phyloP scores from a whole-genome alignment of 2,888 invertebrate genomes.

The Piscicola geometra region DNA sequence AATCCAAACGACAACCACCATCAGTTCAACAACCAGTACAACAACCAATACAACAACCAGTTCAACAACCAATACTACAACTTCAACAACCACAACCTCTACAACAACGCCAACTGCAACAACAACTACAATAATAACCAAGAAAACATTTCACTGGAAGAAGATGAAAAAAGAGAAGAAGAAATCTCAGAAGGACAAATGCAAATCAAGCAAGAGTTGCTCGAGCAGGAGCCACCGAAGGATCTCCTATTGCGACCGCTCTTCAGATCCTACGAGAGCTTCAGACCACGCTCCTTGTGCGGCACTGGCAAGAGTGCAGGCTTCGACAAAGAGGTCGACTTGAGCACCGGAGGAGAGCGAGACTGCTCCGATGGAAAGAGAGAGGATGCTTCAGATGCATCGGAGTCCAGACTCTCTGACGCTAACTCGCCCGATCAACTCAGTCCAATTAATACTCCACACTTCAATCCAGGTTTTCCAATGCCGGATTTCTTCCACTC shows the following conservation, averaged over 20 bases:
- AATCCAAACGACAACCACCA: background rate
- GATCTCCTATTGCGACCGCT: too few species aligned
- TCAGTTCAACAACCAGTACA: background rate
- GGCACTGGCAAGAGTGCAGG: too few species aligned
- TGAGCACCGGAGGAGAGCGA: too few species aligned
- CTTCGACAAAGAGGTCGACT: too few species aligned
- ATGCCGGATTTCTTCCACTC: slow-evolving; percentile 19
- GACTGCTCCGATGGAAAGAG: too few species aligned
- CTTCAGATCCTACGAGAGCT: too few species aligned
- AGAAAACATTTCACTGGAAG: background rate
- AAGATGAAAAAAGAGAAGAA: background rate
- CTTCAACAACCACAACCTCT: background rate
- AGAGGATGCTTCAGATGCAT: background rate
- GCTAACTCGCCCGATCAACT: background rate
- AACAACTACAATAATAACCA: background rate
- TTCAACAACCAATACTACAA: background rate
- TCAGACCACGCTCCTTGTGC: too few species aligned
- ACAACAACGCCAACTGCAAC: background rate
- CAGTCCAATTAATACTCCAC: background rate
- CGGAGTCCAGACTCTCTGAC: slow-evolving; percentile 1
- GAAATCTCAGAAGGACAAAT: too few species aligned
- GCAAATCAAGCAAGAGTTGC: too few species aligned
- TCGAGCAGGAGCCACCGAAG: too few species aligned
- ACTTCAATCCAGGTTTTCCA: background rate
- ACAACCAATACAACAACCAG: background rate